A percentile compares a stretch with the other conserved stretches of the same genome.
Evolutionary conservation across 2,797 vertebrate genomes (phyloP).

Genomic region (Sylvia borin): DNA sequence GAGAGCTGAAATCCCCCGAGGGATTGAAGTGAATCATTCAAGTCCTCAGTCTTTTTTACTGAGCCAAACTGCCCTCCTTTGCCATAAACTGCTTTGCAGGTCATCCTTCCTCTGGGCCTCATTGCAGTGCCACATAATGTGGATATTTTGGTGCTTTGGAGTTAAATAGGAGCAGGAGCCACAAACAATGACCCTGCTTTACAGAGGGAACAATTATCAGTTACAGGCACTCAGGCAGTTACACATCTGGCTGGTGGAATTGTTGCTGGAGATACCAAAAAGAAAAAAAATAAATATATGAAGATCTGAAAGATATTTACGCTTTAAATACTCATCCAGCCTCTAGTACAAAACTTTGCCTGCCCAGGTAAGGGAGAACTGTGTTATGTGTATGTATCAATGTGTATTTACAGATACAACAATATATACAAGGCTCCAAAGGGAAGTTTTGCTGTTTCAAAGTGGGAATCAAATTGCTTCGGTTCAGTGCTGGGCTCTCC

Average conservation of each 20-base stretch:
- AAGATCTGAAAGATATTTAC: neutral
- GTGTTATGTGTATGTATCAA: accelerated
- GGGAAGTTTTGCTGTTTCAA: neutral
- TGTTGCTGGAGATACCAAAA: neutral
- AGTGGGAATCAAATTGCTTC: neutral
- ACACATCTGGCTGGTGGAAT: neutral
- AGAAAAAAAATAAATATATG: neutral
- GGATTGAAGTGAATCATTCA: neutral
- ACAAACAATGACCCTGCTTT: neutral
- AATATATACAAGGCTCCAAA: neutral
- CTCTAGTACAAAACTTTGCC: too few relatives aligned
- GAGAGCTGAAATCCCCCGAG: neutral
- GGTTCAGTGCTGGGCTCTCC: neutral
- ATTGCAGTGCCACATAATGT: accelerated
- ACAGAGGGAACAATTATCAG: neutral
- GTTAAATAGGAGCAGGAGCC: neutral
- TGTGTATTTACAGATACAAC: neutral
- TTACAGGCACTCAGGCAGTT: neutral
- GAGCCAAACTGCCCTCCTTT: neutral
- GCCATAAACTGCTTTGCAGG: neutral
- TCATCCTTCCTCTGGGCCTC: neutral
- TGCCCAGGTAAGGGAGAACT: neutral
- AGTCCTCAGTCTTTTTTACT: neutral
- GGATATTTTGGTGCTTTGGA: neutral
- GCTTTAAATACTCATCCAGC: neutral